phyloP scores from a whole-genome alignment of 2,888 invertebrate species.

The Allophyes oxyacanthae region DNA sequence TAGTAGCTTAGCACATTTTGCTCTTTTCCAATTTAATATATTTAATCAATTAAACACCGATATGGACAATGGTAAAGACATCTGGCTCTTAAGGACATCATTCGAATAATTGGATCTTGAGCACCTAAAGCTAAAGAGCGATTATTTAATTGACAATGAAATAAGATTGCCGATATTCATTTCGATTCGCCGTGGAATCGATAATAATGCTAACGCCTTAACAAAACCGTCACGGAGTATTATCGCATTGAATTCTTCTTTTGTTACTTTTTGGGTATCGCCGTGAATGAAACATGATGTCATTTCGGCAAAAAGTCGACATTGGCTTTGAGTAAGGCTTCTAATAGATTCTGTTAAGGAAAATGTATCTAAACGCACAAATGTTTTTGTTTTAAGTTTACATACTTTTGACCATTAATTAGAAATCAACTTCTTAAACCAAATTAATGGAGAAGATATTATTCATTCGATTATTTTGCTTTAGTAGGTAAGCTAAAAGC shows the following conservation, averaged over 20 bases:
- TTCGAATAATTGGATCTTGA: conserved; percentile 57
- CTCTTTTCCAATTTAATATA: conserved; percentile 11
- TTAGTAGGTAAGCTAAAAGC: conserved; percentile 36
- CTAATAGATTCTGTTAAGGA: conserved; percentile 18
- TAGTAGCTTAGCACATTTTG: conserved; percentile 15
- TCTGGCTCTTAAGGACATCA: conserved; percentile 46
- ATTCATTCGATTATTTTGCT: no score
- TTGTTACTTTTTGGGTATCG: conserved; percentile 56
- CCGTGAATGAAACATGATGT: conserved; percentile 63
- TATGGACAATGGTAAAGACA: conserved; percentile 37
- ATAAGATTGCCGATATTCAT: conserved; percentile 62
- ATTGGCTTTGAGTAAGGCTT: conserved; percentile 25
- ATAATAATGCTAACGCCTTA: conserved; percentile 71
- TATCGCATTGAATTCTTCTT: conserved; percentile 59
- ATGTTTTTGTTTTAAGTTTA: no score
- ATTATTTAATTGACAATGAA: conserved; percentile 65
- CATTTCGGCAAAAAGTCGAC: conserved; percentile 52
- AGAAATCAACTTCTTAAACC: no score
- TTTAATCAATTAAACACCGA: conserved; percentile 39
- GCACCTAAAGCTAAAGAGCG: conserved; percentile 48
- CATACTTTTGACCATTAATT: no score
- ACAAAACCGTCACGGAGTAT: conserved; percentile 72
- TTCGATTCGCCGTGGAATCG: conserved; percentile 71
- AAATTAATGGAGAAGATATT: no score
- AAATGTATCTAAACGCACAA: not conserved